Evolutionary conservation across 2,797 vertebrate species (phyloP), one percentile per base, ranked within the genome.

Genomic region (Scyliorhinus canicula): DNA sequence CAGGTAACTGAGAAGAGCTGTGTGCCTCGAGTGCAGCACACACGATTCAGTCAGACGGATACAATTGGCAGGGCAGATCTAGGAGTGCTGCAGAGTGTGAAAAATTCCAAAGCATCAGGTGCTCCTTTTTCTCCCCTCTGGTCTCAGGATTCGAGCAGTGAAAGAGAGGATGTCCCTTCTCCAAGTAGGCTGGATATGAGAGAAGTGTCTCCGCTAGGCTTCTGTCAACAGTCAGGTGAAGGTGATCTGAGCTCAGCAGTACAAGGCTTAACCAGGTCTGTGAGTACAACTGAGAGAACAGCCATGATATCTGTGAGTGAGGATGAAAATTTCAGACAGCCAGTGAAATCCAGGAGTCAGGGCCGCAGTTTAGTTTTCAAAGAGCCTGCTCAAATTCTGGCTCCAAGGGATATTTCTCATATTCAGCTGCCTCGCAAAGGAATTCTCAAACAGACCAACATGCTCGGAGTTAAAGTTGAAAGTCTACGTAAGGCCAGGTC

Each of bases 381-480:
- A 95, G 97, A 97, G 94, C 96, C 97, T 69, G 97, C 97, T 35
- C 97, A 98, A 96, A 96, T 98, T 82, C 95, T 98, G 95, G 96
- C 95, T 65, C 97, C 96, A 0, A 97, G 96, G 93, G 95, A 95
- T 86, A 95, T 0, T 9, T 96, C 96, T 50, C 95, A 96, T 71
- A 95, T 95, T 21, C 96, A 93, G 24, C 95, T 96, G 88, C 97
- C 97, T 86, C 97, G 96, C 63, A 97, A 97, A 95, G 96, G 97
- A 1, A 98, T 99, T 96, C 96, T 98, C 95, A 98, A 98, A 96
- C 97, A 97, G 95, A 96, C 97, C 0, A 96, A 74, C 1, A 57
- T 96, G 2, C 95, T 97, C 28, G 96, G 95, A 0, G 79, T 95
- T 0, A 95, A 95, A 26, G 95, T 96, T 0, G 97, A 98, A 69